Evolutionary conservation across 2,888 invertebrate species (phyloP), one percentile per base, ranked within the genome.

Genomic region (Drosophila ustulata): DNA sequence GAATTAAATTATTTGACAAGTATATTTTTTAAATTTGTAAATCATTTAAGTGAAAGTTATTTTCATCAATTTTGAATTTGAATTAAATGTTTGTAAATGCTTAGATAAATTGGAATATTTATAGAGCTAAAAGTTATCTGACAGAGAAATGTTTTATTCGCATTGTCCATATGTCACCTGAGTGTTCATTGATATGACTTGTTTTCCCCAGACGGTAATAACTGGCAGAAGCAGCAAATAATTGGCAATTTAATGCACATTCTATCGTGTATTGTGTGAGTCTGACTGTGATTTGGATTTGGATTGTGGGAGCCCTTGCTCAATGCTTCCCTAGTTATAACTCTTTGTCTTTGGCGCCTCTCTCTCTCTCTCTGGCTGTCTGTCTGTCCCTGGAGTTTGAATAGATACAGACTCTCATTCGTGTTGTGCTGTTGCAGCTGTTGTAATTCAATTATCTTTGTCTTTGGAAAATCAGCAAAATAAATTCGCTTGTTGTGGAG

Each of bases 391-490:
- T 11, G 37, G 34, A 32, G 25, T 18, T 23, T 39, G n/a, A 39
- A 34, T 13, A 25, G 37, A 37, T 11, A 37, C 2, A n/a, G 47
- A 39, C 3, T 8, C 23, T 39, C 25, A 39, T 43, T 67, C 34
- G 46, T 51, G 32, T 32, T 57, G 13, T 65, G 61, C 26, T 64
- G 32, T 30, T 67, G 75, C 61, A 68, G 75, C 75, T 51, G 70
- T 45, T 69, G 62, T 89, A 85, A 85, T 85, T 85, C 64, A 85
- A 85, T 85, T 85, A 89, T 78, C 67, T 85, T 87, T 87, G 88
- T 81, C 88, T 89, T 87, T 89, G 72, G 76, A 59, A 83, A 86
- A 87, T 83, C 83, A 89, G 87, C 71, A 83, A 70, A 87, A 89
- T 75, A 84, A 80, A 80, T 83, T 71, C 82, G 78, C 72, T 68